phyloP scores from a whole-genome alignment of 2,888 invertebrate genomes.

The Eupithecia abbreviata region DNA sequence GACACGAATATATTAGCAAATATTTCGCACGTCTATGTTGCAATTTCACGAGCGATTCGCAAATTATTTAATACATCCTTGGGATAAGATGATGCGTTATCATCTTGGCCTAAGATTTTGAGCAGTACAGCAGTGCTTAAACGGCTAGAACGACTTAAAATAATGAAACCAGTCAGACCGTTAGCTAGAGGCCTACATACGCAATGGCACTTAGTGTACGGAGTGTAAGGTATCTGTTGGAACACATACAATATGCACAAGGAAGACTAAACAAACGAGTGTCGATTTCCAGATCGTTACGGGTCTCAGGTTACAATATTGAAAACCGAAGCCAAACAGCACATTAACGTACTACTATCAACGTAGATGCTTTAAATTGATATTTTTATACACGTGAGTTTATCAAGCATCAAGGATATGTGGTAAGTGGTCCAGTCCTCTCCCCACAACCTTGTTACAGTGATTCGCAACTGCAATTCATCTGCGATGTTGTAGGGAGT shows the following conservation, averaged over 20 bases:
- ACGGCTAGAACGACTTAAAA: conserved; percentile 16
- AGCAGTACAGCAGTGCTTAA: not conserved
- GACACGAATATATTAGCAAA: not conserved
- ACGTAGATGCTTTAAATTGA: not conserved
- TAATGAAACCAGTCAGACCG: conserved; percentile 33
- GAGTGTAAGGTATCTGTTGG: conserved; percentile 25
- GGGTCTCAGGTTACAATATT: conserved; percentile 61
- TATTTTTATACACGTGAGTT: not conserved
- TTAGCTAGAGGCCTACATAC: conserved; percentile 27
- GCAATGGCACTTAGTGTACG: conserved; percentile 26
- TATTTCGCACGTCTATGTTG: not conserved
- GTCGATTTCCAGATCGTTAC: conserved; percentile 58
- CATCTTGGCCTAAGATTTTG: not conserved
- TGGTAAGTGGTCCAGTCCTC: not conserved
- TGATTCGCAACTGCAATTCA: conserved; percentile 13
- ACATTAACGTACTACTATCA: conserved; percentile 48
- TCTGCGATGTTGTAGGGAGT: not conserved
- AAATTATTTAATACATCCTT: not conserved
- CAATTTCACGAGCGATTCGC: not conserved
- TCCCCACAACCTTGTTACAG: conserved; percentile 6
- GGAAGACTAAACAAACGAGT: conserved; percentile 48
- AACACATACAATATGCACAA: conserved; percentile 43
- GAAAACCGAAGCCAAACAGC: conserved; percentile 52
- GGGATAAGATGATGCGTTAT: too few species aligned
- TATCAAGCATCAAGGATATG: conserved; percentile 15